These are phyloP conservation scores for Notamacropus eugenii DNA, from an alignment of 2,797 vertebrate species.

Conservation along the genomic window DNA sequence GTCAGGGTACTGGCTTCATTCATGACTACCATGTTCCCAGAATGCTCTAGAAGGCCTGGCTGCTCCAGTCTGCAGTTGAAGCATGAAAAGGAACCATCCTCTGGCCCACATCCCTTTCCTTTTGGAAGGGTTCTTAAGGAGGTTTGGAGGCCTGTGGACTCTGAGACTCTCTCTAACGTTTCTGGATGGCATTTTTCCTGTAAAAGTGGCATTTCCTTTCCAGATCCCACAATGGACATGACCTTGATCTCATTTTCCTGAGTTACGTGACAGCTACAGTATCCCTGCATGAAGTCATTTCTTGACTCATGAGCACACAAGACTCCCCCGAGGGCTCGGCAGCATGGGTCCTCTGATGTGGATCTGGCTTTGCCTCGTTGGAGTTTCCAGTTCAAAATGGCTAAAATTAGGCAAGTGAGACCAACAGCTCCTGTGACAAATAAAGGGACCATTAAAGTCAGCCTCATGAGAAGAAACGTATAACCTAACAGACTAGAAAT, in stretches of 20 bases:
- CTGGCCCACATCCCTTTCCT: constrained; percentile 56
- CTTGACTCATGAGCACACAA: constrained; percentile 72
- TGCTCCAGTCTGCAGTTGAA: constrained; percentile 75
- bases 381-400: constrained; percentile 85
- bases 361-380: constrained; percentile 75
- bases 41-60: constrained; percentile 57
- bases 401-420: constrained; percentile 86
- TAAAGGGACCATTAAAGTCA: constrained; percentile 70
- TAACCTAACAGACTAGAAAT: constrained; percentile 53
- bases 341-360: constrained; percentile 74
- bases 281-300: constrained; percentile 70
- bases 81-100: constrained; percentile 72
- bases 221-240: constrained; percentile 73
- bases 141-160: constrained; percentile 71
- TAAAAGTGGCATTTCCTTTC: constrained; percentile 71
- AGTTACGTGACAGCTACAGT: constrained; percentile 78
- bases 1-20: constrained; percentile 54
- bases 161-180: constrained; percentile 49
- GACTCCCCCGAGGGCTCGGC: constrained; percentile 72
- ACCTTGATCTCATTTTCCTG: constrained; percentile 80
- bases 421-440: constrained; percentile 82
- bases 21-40: constrained; percentile 55
- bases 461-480: constrained; percentile 56
- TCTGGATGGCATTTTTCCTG: constrained; percentile 76
- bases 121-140: constrained; percentile 62